phyloP scores from a whole-genome alignment of 2,797 vertebrate genomes.

The Hypotaenidia okinawae region DNA sequence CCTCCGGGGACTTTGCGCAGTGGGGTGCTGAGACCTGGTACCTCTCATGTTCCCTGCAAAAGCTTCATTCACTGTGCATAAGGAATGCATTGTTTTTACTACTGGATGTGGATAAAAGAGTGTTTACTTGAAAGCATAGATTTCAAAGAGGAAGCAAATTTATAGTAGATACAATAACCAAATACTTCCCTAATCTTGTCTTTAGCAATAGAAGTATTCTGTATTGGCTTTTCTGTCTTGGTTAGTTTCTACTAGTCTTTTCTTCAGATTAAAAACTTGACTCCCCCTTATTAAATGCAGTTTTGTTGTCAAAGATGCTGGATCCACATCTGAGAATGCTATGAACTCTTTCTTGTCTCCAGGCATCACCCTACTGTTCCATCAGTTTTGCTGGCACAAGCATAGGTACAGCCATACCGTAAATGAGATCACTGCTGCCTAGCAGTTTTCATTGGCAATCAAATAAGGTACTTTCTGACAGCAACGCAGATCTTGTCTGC shows the following conservation, averaged over 20 bases:
- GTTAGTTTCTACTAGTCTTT: neutral
- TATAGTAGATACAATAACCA: neutral
- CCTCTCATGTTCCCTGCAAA: rapidly evolving
- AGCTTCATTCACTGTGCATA: neutral
- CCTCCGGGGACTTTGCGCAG: rapidly evolving
- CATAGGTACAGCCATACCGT: neutral
- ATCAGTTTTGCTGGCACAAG: neutral
- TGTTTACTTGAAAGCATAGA: neutral
- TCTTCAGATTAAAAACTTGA: neutral
- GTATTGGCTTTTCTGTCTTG: neutral
- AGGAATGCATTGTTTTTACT: neutral
- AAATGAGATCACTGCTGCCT: neutral
- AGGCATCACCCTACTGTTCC: neutral
- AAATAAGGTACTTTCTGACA: neutral
- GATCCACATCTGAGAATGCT: neutral
- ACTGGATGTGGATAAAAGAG: neutral
- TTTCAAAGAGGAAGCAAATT: neutral
- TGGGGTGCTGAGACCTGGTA: neutral
- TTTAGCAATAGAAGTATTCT: neutral
- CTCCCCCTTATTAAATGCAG: neutral
- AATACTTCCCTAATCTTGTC: neutral
- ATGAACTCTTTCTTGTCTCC: neutral
- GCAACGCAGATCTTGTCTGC: neutral
- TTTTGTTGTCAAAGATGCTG: neutral
- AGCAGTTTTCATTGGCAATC: neutral